Evolutionary conservation across 2,888 invertebrate species (phyloP).

Genomic region (Coenonympha arcania): DNA sequence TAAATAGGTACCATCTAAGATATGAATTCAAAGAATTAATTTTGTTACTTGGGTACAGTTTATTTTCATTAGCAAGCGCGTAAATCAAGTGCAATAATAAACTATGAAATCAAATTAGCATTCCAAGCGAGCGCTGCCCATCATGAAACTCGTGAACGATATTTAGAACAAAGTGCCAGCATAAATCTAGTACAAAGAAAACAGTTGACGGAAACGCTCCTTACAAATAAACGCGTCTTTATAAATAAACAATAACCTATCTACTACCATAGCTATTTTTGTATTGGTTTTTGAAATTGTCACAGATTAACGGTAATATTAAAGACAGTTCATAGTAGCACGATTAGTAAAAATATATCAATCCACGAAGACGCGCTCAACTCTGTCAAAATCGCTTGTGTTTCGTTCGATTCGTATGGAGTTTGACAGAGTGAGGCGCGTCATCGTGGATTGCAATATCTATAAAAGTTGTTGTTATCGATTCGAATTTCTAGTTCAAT

Average conservation of each 20-base stretch:
- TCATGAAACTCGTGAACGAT: constrained; percentile 22
- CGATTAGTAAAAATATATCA: no score
- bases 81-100: background rate
- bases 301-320: background rate
- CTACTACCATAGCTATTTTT: constrained; percentile 34
- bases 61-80: background rate
- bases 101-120: constrained; percentile 8
- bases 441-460: no score
- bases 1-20: no score
- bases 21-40: no score
- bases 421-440: no score
- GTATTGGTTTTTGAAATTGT: constrained; percentile 30
- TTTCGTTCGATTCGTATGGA: no score
- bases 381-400: no score
- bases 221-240: constrained; percentile 21
- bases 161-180: constrained; percentile 16
- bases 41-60: no score
- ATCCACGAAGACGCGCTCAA: no score
- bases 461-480: no score
- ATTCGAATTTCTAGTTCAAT: no score
- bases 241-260: constrained; percentile 31
- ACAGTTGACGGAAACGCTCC: constrained; percentile 26
- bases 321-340: background rate
- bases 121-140: constrained; percentile 10
- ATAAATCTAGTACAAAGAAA: constrained; percentile 32